Base-by-base conservation (phyloP, 2,113 vertebrate species). In the Catharus bicknelli region DNA sequence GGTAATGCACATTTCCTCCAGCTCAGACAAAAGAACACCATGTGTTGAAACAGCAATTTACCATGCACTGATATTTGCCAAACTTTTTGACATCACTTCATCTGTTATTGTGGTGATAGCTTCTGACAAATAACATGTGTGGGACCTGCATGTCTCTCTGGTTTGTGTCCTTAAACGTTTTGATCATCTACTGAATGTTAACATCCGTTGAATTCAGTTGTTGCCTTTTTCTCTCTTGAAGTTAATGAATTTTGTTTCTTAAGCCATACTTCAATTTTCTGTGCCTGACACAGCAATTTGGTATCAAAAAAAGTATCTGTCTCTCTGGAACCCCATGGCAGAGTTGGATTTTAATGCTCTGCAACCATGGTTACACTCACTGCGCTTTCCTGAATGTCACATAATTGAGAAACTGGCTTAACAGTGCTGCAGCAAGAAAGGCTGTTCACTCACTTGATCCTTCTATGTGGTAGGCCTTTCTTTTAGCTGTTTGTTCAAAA, bases 351-450 rank as follows among this genome's bases (percentile, higher is more conserved):
- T 91, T 74, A 80, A 64, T 0, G 1, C 40, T 79, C 51, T 94
- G 91, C 84, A 92, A 38, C 91, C 82, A 91, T 88, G 67, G 70
- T 92, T 96, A 95, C 87, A 88, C 36, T 43, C 67, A 40, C 62
- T 70, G 63, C 13, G 11, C 32, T 67, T 69, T 86, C 51, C 83
- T 72, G 73, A 92, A 72, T 86, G 81, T 83, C 84, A 63, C 4
- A 32, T 73, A 74, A 92, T 66, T 70, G 74, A 74, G 58, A 36
- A 69, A 82, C 75, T 63, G 57, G 14, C 54, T 95, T 61, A 64
- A 13, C 8, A 0, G 47, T 63, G 67, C 13, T 74, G 62, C n/a
- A 67, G 59, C 59, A 88, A 67, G 47, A 85, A 89, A 82, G 17
- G 38, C 43, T 80, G 11, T 87, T 77, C 72, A 70, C 62, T 90